Evolutionary conservation across 1,140 invertebrate species (phyloP).

Genomic region (Zaprionus camerounensis): DNA sequence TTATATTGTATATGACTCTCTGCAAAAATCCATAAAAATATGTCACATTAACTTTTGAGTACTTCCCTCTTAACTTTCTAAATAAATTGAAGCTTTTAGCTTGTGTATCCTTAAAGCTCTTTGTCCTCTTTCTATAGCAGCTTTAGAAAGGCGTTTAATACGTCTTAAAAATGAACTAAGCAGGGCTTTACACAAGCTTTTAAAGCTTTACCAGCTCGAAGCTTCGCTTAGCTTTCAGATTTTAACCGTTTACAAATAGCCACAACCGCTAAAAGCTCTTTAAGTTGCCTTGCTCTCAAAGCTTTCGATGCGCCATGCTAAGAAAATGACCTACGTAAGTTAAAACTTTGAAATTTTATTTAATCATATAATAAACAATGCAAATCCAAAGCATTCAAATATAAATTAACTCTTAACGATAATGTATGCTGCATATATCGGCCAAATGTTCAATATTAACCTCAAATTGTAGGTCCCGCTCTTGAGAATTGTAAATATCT

Average conservation of each 20-base stretch:
- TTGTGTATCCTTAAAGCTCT: not conserved
- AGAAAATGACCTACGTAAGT: not conserved
- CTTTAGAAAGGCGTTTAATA: not conserved
- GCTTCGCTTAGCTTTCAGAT: not conserved
- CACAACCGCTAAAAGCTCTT: not conserved
- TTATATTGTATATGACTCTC: no score
- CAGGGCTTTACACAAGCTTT: not conserved
- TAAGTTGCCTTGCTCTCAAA: not conserved
- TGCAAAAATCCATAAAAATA: no score
- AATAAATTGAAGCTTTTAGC: conserved; percentile 4
- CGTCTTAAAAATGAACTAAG: not conserved
- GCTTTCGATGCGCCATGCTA: not conserved
- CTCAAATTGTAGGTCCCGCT: conserved; percentile 18
- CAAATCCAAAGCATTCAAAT: conserved; percentile 80
- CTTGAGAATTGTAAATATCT: conserved; percentile 70
- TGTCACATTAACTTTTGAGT: no score
- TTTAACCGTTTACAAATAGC: not conserved
- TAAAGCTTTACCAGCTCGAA: not conserved
- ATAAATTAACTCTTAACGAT: conserved; percentile 50
- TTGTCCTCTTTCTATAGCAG: not conserved
- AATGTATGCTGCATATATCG: conserved; percentile 31
- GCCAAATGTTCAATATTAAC: conserved; percentile 9
- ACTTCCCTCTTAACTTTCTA: not conserved
- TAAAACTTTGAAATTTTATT: conserved; percentile 39
- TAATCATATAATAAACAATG: conserved; percentile 70